Evolutionary conservation across 2,113 vertebrate species (phyloP), one percentile per base, ranked within the genome.

Genomic region (Haemorhous mexicanus): DNA sequence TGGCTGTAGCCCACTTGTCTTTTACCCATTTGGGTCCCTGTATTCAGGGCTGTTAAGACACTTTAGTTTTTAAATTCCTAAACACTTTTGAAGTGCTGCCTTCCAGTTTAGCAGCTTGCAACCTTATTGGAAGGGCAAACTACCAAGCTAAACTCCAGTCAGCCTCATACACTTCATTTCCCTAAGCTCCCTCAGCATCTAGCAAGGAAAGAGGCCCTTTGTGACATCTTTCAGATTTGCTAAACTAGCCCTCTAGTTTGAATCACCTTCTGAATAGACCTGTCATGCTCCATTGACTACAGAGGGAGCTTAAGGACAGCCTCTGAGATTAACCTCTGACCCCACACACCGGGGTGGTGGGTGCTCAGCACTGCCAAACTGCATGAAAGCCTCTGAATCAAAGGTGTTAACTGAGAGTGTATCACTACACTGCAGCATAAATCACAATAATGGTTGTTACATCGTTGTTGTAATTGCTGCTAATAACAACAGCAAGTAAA

Each of bases 191-290:
- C 41, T 78, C 77, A 76, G 44, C 43, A 75, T 55, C 47, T 20
- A 74, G 72, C 2, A 4, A 77, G 76, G 35, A 73, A 32, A 70
- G 50, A 70, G 33, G 80, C 64, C 56, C 68, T 52, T 78, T 75
- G 4, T 56, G 86, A 75, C 80, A 61, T 33, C 61, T 59, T 56
- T 84, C 83, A 84, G 73, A 89, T 89, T 61, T 87, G 69, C 69
- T 67, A 75, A 90, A 96, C 89, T 89, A 87, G 86, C 69, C 37
- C 16, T 92, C 87, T 63, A 37, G n/a, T 84, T 43, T 70, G 91
- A 93, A 87, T 68, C 80, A 41, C 56, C 64, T 68, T 44, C 80
- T 96, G 76, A 95, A 96, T 93, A 78, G 83, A 62, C 69, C 81
- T 47, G 64, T 56, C 94, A 93, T 78, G 80, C 76, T 84, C 44